Evolutionary conservation across 2,888 invertebrate genomes (phyloP).

Genomic region (Iselma pallidipennis): DNA sequence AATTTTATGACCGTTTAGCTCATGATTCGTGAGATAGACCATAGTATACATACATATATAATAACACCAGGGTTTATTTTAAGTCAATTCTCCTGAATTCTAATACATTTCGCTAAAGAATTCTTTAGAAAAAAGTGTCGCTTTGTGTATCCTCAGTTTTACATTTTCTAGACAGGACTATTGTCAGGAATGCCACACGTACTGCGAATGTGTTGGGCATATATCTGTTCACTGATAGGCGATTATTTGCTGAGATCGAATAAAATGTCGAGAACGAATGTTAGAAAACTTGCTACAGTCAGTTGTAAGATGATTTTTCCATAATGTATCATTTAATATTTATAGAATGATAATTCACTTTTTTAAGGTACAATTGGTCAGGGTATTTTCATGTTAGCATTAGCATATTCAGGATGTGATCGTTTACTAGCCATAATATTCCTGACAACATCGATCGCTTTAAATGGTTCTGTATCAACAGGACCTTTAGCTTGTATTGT

Average conservation of each 20-base stretch:
- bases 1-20: too few species aligned
- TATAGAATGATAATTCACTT: not conserved
- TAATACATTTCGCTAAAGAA: too few species aligned
- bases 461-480: conserved; percentile 69
- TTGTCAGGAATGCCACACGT: conserved; percentile 67
- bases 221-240: conserved; percentile 60
- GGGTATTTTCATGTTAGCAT: conserved; percentile 63
- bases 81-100: too few species aligned
- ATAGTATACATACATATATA: too few species aligned
- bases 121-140: too few species aligned
- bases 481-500: conserved; percentile 69
- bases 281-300: conserved; percentile 66
- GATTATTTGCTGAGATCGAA: conserved; percentile 64
- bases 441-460: conserved; percentile 64
- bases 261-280: conserved; percentile 63
- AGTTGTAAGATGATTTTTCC: conserved; percentile 57
- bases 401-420: conserved; percentile 68
- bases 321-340: conserved; percentile 4
- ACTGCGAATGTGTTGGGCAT: conserved; percentile 63
- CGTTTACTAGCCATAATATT: conserved; percentile 62
- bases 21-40: too few species aligned
- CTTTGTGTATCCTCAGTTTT: too few species aligned
- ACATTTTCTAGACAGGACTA: conserved; percentile 60
- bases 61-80: too few species aligned
- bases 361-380: conserved; percentile 62